Evolutionary conservation across 2,113 vertebrate genomes (phyloP).

Genomic region (western clawed frog (Xenopus tropicalis)): DNA sequence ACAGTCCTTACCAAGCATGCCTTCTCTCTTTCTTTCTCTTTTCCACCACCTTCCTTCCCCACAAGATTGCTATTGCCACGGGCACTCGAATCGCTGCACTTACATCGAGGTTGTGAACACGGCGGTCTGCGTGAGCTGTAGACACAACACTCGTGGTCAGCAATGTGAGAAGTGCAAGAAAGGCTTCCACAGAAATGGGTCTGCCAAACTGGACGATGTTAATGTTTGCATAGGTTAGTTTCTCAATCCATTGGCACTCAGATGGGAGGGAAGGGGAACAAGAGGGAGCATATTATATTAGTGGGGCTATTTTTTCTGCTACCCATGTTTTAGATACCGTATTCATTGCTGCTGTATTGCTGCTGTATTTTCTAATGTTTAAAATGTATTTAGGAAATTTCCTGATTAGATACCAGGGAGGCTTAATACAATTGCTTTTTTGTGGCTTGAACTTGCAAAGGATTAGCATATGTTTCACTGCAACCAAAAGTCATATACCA

Average conservation of each 20-base stretch:
- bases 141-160: constrained; percentile 99
- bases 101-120: constrained; percentile 98
- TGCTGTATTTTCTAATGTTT: no score
- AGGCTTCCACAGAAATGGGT: constrained; percentile 98
- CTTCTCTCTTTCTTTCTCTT: constrained; percentile 61
- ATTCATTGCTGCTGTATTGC: no score
- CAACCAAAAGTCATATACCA: no score
- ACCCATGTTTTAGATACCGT: no score
- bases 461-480: no score
- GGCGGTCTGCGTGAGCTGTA: constrained; percentile 99
- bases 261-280: background rate
- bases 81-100: constrained; percentile 99
- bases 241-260: constrained; percentile 37
- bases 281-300: no score
- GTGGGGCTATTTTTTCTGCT: no score
- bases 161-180: constrained; percentile 98
- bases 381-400: no score
- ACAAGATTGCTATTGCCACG: constrained; percentile 98
- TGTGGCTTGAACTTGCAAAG: no score
- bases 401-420: no score
- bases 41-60: constrained; percentile 82
- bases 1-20: constrained; percentile 81
- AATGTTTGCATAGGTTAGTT: constrained; percentile 99
- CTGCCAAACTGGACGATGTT: constrained; percentile 95
- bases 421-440: no score